Evolutionary conservation across 2,888 invertebrate species (phyloP), one percentile per base, ranked within the genome.

Genomic region (Colletes collaris): DNA sequence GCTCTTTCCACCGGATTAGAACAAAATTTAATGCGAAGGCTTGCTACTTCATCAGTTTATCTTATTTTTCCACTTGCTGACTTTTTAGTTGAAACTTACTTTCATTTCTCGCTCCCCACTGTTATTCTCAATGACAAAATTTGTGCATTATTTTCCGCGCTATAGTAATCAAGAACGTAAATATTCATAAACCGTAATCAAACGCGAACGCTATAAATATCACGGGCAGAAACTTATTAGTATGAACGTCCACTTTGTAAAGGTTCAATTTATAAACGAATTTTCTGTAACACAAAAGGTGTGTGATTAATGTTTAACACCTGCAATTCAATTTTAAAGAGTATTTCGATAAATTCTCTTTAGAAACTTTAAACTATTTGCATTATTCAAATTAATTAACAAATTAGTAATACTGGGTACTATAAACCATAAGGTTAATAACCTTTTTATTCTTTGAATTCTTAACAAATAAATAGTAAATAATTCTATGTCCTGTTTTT

Each of bases 41-140:
- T 35, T 2, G 64, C 52, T 27, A 37, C 53, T 52, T 56, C 62
- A 70, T 75, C 63, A 62, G 63, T 65, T 60, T 66, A 76, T 66
- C 76, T 76, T 62, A 55, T 44, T 76, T 67, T 50, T 52, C 56
- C 76, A 56, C 50, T 75, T 75, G 35, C 75, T 19, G 62, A 56
- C 56, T 76, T 67, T 56, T 67, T 67, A 77, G 62, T 77, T 76
- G 62, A 76, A 76, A 67, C 56, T 49, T 50, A 62, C 76, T 62
- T 77, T 67, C 50, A 62, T 55, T 66, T 58, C 16, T 27, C 13
- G 2, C 13, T 35, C 35, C 11, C n/a, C 66, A 0, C 35, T 49
- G 27, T 19, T 13, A 19, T 46, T 35, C 56, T 37, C 35, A 35
- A 50, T 50, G 66, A 53, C 62, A 62, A 11, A 13, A 50, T 46